Conservation (phyloP, 1,140 invertebrate species). For the Venturia canescens region DNA sequence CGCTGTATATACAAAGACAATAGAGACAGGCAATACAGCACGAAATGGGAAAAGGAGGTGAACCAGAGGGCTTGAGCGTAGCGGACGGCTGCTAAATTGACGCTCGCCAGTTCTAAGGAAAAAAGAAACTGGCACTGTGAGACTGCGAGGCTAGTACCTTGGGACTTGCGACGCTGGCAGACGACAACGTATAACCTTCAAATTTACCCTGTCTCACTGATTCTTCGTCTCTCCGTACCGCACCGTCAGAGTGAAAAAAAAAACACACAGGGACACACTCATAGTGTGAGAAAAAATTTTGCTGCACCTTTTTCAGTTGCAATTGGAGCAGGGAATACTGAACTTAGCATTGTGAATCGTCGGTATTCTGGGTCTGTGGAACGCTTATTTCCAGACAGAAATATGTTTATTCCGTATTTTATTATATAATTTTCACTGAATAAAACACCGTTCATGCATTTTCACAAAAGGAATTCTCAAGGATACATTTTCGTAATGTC, state of each 20-base stretch:
- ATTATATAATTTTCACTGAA: neutral
- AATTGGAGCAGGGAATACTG: neutral
- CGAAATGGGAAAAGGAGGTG: slow-evolving; percentile 25
- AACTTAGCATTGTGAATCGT: neutral
- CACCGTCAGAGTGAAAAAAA: neutral
- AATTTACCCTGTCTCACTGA: slow-evolving; percentile 56
- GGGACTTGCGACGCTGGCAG: slow-evolving; percentile 30
- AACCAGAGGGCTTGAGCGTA: slow-evolving; percentile 30
- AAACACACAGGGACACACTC: too few species aligned
- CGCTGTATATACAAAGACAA: slow-evolving; percentile 18
- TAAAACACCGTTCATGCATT: neutral
- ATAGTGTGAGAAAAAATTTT: neutral
- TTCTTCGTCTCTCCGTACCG: neutral
- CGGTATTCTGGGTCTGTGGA: neutral
- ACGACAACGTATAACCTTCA: slow-evolving; percentile 54
- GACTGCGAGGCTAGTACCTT: neutral
- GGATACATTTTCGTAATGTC: too few species aligned
- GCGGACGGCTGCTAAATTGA: slow-evolving; percentile 45
- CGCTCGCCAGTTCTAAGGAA: slow-evolving; percentile 35
- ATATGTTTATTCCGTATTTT: neutral
- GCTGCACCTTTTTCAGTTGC: neutral
- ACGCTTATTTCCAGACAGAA: neutral
- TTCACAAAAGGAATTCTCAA: neutral
- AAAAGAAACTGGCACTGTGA: slow-evolving; percentile 20
- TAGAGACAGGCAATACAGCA: slow-evolving; percentile 22